Percentiles rank a stretch among this genome's conserved stretches.
phyloP scores from a whole-genome alignment of 2,113 vertebrate genomes.

The Oostethus manadensis region DNA sequence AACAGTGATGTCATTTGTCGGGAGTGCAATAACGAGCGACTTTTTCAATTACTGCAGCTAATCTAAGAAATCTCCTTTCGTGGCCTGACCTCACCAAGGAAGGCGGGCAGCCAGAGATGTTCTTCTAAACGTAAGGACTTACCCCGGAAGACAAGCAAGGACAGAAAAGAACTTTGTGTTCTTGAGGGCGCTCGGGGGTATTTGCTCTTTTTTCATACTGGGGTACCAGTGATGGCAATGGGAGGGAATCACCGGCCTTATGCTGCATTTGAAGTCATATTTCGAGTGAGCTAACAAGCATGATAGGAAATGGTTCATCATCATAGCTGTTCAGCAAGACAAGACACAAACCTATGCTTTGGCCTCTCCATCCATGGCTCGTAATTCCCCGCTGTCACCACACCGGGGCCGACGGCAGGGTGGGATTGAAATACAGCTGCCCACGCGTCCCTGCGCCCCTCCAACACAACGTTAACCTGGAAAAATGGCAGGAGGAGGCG shows the following conservation, averaged over 20 bases:
- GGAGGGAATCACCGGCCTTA: too few species aligned
- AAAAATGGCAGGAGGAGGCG: conserved; percentile 46
- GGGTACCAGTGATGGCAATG: too few species aligned
- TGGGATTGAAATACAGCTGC: conserved; percentile 34
- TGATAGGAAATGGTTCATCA: conserved; percentile 2
- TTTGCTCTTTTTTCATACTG: too few species aligned
- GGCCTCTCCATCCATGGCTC: conserved; percentile 30
- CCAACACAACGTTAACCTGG: conserved; percentile 41
- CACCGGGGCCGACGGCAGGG: background rate
- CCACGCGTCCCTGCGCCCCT: conserved; percentile 40
- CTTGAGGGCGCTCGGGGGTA: background rate
- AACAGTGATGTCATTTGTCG: conserved; percentile 39
- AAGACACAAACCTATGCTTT: conserved; percentile 42
- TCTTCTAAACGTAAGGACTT: background rate
- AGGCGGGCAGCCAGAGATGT: background rate
- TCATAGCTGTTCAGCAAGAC: conserved; percentile 14
- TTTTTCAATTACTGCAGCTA: conserved; percentile 25
- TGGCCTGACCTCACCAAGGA: conserved; percentile 20
- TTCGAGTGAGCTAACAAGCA: too few species aligned
- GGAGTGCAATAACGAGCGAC: conserved; percentile 22
- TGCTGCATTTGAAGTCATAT: too few species aligned
- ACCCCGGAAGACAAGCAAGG: background rate
- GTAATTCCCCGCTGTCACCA: conserved; percentile 56
- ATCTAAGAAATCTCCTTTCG: background rate
- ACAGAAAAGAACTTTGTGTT: background rate